phyloP scores from a whole-genome alignment of 2,797 vertebrate genomes.

The Yasuhikotakia modesta region DNA sequence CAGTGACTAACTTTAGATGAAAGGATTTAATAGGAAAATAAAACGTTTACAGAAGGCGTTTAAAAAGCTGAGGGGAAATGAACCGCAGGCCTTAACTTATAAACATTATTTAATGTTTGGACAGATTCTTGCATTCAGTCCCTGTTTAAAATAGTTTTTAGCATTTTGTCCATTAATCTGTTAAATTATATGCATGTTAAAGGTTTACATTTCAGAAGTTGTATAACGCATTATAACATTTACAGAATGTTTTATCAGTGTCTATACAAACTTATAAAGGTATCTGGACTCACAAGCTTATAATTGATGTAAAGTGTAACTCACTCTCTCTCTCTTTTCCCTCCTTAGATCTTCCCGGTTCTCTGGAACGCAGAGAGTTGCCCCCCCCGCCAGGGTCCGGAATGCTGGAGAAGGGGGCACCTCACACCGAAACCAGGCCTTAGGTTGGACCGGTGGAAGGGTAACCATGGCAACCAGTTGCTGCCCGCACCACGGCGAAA shows the following conservation, averaged over 20 bases:
- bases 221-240: no score
- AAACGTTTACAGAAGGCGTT: not conserved
- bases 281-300: no score
- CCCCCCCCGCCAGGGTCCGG: slow-evolving; percentile 50
- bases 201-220: no score
- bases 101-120: not conserved
- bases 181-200: no score
- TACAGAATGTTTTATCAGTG: no score
- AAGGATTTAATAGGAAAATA: not conserved
- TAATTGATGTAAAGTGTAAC: no score
- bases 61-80: slow-evolving; percentile 7
- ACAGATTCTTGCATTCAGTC: not conserved
- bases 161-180: no score
- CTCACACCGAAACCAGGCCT: slow-evolving; percentile 37
- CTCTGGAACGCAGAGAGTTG: slow-evolving; percentile 72
- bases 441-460: slow-evolving; percentile 24
- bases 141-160: no score
- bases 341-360: slow-evolving; percentile 33
- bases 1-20: slow-evolving; percentile 11
- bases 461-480: slow-evolving; percentile 57
- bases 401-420: slow-evolving; percentile 57
- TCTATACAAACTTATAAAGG: no score
- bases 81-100: slow-evolving; percentile 11
- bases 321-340: slow-evolving; percentile 54
- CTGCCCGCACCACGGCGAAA: not conserved